Base-by-base conservation (phyloP, 2,888 invertebrate genomes). In the Heliconius erato region DNA sequence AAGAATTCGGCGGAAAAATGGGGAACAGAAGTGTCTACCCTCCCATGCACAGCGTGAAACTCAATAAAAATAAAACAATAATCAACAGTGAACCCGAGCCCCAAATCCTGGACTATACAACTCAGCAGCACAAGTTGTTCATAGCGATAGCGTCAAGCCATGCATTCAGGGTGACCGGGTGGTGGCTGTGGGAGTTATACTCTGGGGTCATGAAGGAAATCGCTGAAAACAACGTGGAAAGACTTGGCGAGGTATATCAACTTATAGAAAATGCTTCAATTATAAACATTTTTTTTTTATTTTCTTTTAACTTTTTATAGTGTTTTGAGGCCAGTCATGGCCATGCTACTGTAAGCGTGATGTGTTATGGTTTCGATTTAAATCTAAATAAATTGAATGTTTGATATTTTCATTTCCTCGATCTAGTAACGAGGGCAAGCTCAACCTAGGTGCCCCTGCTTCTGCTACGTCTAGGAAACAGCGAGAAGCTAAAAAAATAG, bases 51-150 rank as follows among this genome's bases (percentile, higher is more conserved):
- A 63, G 23, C 59, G 23, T 11, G 12, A 26, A 26, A 5, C 2
- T 28, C 26, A 14, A 26, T n/a, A 65, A n/a, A 63, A 14, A 28
- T 12, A 65, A 14, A 28, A 23, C 7, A 3, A 19, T 54, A 54
- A 23, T 23, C 19, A 54, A 1, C 65, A 98, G 98, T 69, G 96
- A 97, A 86, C 97, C 97, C 0, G 99, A 99, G 91, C 97, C 98
- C 0, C 98, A 99, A 93, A 98, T 99, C 84, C 93, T 99, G 83
- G 98, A 99, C 89, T 99, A 98, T 90, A 97, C 98, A 82, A 99
- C 99, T 0, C 99, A 99, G 91, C 99, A 99, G 92, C 97, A 98
- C 89, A 99, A 99, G 92, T 92, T 86, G 12, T 86, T 87, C 23
- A 85, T 87, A 40, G 77, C 96, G 97, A 96, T 99, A 44, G 98